Evolutionary conservation across 2,113 vertebrate species (phyloP).

Genomic region (Nothobranchius kuhntae): DNA sequence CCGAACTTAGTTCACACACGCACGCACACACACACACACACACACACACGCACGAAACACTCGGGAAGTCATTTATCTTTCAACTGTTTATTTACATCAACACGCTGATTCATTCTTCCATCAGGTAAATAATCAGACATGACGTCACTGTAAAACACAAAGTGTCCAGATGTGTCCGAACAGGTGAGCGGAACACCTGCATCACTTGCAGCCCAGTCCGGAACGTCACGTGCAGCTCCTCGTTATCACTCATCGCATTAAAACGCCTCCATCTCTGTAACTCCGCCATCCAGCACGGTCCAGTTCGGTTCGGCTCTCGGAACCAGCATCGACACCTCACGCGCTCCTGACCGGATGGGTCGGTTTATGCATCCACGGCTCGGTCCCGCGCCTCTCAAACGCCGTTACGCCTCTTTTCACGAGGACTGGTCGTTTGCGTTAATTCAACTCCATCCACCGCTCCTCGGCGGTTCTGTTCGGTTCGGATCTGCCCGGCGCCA

Average conservation of each 20-base stretch:
- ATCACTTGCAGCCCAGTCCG: constrained; percentile 9
- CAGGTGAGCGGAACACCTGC: constrained; percentile 32
- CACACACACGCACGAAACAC: constrained; percentile 22
- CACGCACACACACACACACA: no score
- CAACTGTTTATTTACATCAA: constrained; percentile 62
- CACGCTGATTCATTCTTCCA: constrained; percentile 9
- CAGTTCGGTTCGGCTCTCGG: constrained; percentile 14
- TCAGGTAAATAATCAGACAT: constrained; percentile 6
- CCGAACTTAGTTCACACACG: no score
- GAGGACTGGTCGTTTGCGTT: constrained; percentile 42
- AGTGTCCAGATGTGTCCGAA: not conserved
- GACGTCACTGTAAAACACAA: constrained; percentile 5
- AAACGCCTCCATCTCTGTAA: constrained; percentile 13
- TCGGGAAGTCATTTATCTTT: constrained; percentile 21
- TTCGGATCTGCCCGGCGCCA: not conserved
- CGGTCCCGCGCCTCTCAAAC: constrained; percentile 22
- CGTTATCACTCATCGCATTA: not conserved
- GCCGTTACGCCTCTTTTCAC: constrained; percentile 12
- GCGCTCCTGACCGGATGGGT: not conserved
- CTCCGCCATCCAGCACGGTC: constrained; percentile 24
- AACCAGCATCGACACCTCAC: constrained; percentile 11
- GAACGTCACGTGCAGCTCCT: constrained; percentile 17
- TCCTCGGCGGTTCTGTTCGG: constrained; percentile 24
- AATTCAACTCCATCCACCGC: constrained; percentile 41
- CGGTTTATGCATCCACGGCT: constrained; percentile 3